These are phyloP conservation scores for Melieria omissa DNA, from an alignment of 2,888 invertebrate species.

Conservation along the genomic window DNA sequence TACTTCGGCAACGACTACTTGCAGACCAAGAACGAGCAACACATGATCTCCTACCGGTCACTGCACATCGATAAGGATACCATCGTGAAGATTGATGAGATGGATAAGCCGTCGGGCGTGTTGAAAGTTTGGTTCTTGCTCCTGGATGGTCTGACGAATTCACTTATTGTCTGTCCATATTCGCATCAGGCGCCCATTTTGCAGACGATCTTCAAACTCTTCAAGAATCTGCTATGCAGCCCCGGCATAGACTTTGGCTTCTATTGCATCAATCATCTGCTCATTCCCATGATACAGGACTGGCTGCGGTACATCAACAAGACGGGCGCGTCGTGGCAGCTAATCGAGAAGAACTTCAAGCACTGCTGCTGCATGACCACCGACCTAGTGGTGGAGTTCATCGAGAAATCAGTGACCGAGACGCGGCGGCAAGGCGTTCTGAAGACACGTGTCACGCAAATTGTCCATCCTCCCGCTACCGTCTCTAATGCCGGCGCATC, in stretches of 20 bases:
- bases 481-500: not conserved
- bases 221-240: constrained; percentile 79
- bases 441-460: constrained; percentile 60
- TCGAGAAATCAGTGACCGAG: constrained; percentile 74
- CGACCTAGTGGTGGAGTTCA: constrained; percentile 88
- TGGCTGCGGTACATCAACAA: constrained; percentile 86
- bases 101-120: constrained; percentile 85
- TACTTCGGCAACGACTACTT: constrained; percentile 74
- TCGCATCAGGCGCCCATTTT: constrained; percentile 88
- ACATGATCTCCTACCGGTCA: constrained; percentile 69
- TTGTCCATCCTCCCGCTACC: constrained; percentile 57
- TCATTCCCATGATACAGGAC: constrained; percentile 92
- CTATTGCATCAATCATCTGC: constrained; percentile 90
- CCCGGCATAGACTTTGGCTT: constrained; percentile 92
- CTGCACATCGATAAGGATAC: constrained; percentile 67
- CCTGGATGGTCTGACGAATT: constrained; percentile 85
- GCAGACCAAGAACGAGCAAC: constrained; percentile 74
- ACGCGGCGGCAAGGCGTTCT: constrained; percentile 51
- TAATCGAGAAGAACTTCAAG: constrained; percentile 89
- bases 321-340: constrained; percentile 78
- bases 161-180: constrained; percentile 86
- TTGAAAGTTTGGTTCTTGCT: constrained; percentile 91
- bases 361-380: constrained; percentile 94
- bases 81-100: constrained; percentile 67
- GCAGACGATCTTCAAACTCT: constrained; percentile 86